Conservation (phyloP, 2,113 vertebrate genomes). For the Neolamprologus brichardi region DNA sequence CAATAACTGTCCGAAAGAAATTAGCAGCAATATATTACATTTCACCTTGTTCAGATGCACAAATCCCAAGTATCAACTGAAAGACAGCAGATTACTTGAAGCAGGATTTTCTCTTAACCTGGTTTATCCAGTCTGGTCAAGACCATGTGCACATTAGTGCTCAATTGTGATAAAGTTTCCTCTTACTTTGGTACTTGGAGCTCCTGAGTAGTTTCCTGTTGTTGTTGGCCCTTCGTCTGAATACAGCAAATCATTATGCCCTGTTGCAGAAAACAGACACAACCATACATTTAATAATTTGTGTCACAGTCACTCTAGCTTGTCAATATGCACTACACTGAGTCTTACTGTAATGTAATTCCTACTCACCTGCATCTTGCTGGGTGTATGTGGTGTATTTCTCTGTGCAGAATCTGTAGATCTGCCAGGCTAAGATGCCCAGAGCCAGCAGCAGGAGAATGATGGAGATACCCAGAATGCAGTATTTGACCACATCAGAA, state of each 20-base stretch:
- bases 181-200: conserved; percentile 36
- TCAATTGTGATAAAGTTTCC: fast-evolving
- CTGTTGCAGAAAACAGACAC: not conserved
- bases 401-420: conserved; percentile 49
- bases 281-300: not conserved
- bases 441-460: conserved; percentile 63
- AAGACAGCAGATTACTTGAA: not conserved
- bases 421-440: conserved; percentile 70
- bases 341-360: not conserved
- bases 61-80: not conserved
- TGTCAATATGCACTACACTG: too few species aligned
- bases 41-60: not conserved
- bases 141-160: not conserved
- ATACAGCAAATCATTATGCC: not conserved
- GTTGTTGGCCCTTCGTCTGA: not conserved
- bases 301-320: not conserved
- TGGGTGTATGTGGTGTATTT: not conserved
- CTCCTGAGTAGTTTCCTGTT: not conserved
- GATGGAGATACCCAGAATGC: conserved; percentile 58
- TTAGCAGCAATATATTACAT: not conserved
- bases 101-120: not conserved
- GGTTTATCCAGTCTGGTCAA: not conserved
- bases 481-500: conserved; percentile 60
- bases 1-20: not conserved
- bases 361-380: conserved; percentile 39